Evolutionary conservation across 2,888 invertebrate genomes (phyloP).

Genomic region (Lochmaea capreae): DNA sequence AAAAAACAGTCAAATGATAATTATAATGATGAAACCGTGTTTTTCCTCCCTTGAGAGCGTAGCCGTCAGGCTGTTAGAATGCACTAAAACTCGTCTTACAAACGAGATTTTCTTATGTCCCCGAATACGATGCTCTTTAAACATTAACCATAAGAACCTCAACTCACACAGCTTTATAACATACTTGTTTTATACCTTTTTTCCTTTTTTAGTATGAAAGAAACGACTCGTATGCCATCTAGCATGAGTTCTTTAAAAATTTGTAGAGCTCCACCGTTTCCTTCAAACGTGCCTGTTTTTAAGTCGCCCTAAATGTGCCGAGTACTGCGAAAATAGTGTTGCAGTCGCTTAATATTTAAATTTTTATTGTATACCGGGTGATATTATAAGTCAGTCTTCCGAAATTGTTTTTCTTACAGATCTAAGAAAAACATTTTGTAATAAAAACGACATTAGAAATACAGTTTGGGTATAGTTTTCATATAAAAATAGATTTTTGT

Average conservation of each 20-base stretch:
- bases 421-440: too few species aligned
- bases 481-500: too few species aligned
- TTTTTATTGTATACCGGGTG: too few species aligned
- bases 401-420: too few species aligned
- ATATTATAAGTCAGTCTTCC: too few species aligned
- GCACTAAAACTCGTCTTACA: background rate
- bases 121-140: conserved; percentile 2
- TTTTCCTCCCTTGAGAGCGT: background rate
- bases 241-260: conserved; percentile 15
- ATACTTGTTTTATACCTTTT: background rate
- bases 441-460: too few species aligned
- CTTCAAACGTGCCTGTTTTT: conserved; percentile 21
- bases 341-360: background rate
- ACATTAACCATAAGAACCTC: conserved; percentile 6
- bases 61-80: background rate
- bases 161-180: conserved; percentile 8
- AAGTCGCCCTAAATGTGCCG: conserved; percentile 11
- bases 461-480: too few species aligned
- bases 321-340: background rate
- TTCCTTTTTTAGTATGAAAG: conserved; percentile 6
- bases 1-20: too few species aligned
- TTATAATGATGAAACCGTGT: background rate
- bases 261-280: conserved; percentile 19
- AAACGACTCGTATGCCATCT: conserved; percentile 14
- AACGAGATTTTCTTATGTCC: background rate